These are phyloP conservation scores for Tyrophagus putrescentiae DNA, from an alignment of 1,140 invertebrate genomes.

Conservation along the genomic window DNA sequence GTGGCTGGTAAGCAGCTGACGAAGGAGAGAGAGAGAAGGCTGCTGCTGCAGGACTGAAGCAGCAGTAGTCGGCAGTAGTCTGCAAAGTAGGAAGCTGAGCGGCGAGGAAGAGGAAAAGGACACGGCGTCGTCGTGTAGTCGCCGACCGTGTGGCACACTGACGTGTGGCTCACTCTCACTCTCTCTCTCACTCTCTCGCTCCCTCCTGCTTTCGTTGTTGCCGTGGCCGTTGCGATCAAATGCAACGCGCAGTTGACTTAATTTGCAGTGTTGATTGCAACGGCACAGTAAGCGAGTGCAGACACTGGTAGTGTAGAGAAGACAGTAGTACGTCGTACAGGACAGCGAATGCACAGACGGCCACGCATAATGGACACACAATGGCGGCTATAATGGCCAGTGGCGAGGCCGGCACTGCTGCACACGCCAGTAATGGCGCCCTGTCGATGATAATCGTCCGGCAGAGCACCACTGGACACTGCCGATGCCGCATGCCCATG, in stretches of 20 bases:
- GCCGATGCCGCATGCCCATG: too few relatives aligned
- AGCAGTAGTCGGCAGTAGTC: too few relatives aligned
- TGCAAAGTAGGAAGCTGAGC: neutral
- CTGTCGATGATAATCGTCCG: conserved; percentile 10
- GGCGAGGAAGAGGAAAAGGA: too few relatives aligned
- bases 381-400: too few relatives aligned
- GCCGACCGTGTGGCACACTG: conserved; percentile 7
- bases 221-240: too few relatives aligned
- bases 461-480: too few relatives aligned
- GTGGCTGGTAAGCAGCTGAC: neutral
- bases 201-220: conserved; percentile 17
- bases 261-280: conserved; percentile 22
- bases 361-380: too few relatives aligned
- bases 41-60: conserved; percentile 8
- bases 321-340: conserved; percentile 11
- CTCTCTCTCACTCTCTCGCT: conserved; percentile 24
- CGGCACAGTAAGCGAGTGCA: conserved; percentile 14
- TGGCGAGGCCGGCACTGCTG: conserved; percentile 9
- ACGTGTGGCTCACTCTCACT: conserved; percentile 18
- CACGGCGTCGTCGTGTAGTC: conserved; percentile 12
- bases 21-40: conserved; percentile 1
- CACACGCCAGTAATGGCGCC: conserved; percentile 5
- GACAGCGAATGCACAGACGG: too few relatives aligned
- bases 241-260: conserved; percentile 16
- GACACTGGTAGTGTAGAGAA: neutral